Base-by-base conservation (phyloP, 2,113 vertebrate species). In the Deroptyus accipitrinus region DNA sequence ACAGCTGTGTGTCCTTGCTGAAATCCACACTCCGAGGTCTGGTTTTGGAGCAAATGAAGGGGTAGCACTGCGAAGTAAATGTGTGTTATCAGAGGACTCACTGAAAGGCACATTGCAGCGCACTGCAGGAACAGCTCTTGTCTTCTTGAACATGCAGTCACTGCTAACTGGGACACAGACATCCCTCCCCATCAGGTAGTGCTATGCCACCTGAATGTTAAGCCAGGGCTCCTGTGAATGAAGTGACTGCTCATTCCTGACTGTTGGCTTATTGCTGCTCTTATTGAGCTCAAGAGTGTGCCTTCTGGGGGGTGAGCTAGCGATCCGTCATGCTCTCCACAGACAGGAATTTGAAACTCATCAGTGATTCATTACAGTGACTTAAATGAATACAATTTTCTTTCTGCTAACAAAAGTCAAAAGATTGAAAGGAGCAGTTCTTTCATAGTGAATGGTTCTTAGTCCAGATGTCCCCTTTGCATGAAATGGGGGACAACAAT, bases 131-230 rank as follows among this genome's bases (percentile, higher is more conserved):
- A 2, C 7, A 6, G 25, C 55, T 79, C 67, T 11, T 17, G 24
- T 63, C 49, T 48, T 51, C 37, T 14, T 11, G 28, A 46, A 8
- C 1, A 0, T 0, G 0, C 6, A 2, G 8, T 31, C 6, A 2
- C 59, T 92, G 55, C 27, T 72, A 11, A 31, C 41, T 2, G 7
- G 52, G 44, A 46, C 0, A 1, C 42, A 8, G 51, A 2, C 59
- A 25, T n/a, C 13, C 8, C 63, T 33, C 15, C 7, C 57, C 39
- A 22, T 48, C 63, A 51, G 42, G 52, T 22, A 79, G 55, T 14
- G 13, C 70, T 76, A 13, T 27, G 48, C 48, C 46, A 17, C 30
- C 52, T 55, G 72, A 59, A 39, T 39, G 27, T 76, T 15, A 55
- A 42, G 30, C 33, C 10, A 2, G 10, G 35, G 44, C 57, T 88